Evolutionary conservation across 2,888 invertebrate species (phyloP).

Genomic region (Actias luna): DNA sequence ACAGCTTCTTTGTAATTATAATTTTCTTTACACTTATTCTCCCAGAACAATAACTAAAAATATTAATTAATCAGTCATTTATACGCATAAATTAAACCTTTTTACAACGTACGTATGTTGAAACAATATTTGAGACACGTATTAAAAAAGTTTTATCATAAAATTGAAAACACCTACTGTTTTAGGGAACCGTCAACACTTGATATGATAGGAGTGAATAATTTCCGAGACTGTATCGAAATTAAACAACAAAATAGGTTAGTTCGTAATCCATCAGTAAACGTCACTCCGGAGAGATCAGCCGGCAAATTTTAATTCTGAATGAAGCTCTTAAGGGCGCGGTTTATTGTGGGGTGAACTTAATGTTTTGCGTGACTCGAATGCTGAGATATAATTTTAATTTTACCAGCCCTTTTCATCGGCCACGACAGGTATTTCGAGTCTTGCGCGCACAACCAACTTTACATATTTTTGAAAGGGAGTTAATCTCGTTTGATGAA

Average conservation of each 20-base stretch:
- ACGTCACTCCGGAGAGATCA: constrained; percentile 68
- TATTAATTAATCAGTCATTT: background rate
- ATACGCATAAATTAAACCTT: background rate
- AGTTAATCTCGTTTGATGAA: constrained; percentile 76
- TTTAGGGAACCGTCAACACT: constrained; percentile 7
- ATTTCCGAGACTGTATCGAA: constrained; percentile 23
- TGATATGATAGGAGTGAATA: constrained; percentile 9
- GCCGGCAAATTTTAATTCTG: constrained; percentile 80
- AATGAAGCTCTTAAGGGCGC: constrained; percentile 72
- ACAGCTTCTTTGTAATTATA: too few relatives aligned
- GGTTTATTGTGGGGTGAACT: constrained; percentile 74
- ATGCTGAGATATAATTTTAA: constrained; percentile 79
- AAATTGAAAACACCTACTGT: constrained; percentile 6
- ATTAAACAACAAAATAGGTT: constrained; percentile 51
- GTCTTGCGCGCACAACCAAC: constrained; percentile 55
- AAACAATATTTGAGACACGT: background rate
- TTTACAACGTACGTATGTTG: background rate
- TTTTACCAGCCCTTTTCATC: constrained; percentile 57
- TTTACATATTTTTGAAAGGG: constrained; percentile 76
- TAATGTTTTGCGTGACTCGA: constrained; percentile 81
- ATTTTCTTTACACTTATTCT: too few relatives aligned
- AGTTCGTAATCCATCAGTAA: constrained; percentile 73
- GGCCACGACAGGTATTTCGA: constrained; percentile 46
- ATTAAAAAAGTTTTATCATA: constrained; percentile 11
- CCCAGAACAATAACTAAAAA: too few relatives aligned